These are phyloP conservation scores for Oryzias dopingdopingensis DNA, from an alignment of 2,797 vertebrate species.

Conservation along the genomic window DNA sequence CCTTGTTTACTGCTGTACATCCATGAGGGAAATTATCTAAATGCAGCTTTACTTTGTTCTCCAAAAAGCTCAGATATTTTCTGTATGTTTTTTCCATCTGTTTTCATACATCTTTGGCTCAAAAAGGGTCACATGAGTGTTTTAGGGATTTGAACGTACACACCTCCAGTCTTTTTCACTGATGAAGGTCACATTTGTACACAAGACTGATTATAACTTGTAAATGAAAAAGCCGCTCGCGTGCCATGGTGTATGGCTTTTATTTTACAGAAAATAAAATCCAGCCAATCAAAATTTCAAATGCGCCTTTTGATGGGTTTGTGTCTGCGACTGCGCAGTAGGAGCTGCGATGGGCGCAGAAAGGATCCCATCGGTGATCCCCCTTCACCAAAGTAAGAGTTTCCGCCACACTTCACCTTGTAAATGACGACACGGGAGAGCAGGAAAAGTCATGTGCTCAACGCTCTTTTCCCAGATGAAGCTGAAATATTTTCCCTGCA, in stretches of 20 bases:
- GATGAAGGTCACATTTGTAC: constrained; percentile 43
- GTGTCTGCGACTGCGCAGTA: not conserved
- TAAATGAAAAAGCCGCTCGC: constrained; percentile 57
- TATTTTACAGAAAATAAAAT: constrained; percentile 63
- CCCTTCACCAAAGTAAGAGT: not conserved
- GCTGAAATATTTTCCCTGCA: not conserved
- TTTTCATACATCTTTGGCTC: constrained; percentile 7
- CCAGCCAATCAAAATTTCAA: constrained; percentile 14
- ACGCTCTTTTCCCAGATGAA: constrained; percentile 1
- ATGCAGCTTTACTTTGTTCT: too few species aligned
- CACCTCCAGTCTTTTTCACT: constrained; percentile 25
- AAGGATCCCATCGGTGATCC: too few species aligned
- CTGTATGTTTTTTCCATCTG: constrained; percentile 10
- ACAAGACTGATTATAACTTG: constrained; percentile 43
- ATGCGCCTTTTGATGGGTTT: not conserved
- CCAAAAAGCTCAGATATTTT: not conserved
- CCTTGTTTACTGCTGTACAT: too few species aligned
- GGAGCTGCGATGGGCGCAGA: not conserved
- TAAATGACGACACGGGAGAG: constrained; percentile 6
- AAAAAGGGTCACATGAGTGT: constrained; percentile 10
- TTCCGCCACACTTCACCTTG: not conserved
- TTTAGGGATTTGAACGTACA: not conserved
- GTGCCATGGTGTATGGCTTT: constrained; percentile 31
- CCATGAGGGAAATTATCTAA: too few species aligned
- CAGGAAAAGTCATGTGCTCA: not conserved